Evolutionary conservation across 2,797 vertebrate genomes (phyloP).

Genomic region (Pogoniulus pusillus): DNA sequence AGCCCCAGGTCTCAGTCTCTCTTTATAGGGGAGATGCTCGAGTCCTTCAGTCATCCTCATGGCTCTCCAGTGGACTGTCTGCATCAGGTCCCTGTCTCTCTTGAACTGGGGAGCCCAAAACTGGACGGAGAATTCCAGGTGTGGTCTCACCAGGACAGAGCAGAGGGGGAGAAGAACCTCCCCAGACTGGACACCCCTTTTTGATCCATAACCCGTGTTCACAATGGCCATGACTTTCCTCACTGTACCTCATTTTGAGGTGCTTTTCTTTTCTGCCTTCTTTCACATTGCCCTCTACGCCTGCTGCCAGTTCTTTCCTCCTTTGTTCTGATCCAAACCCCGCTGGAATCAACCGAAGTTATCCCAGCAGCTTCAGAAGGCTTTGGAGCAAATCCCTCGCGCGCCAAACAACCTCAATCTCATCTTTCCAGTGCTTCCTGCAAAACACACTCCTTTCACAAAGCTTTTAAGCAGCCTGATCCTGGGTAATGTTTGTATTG

Average conservation of each 20-base stretch:
- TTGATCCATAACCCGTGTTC: neutral
- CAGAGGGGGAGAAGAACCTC: too few relatives aligned
- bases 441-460: slow-evolving; percentile 36
- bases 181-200: neutral
- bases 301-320: neutral
- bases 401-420: neutral
- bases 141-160: too few relatives aligned
- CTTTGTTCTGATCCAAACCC: slow-evolving; percentile 11
- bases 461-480: slow-evolving; percentile 33
- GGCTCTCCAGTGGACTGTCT: too few relatives aligned
- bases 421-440: slow-evolving; percentile 50
- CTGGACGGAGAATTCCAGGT: too few relatives aligned
- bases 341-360: neutral
- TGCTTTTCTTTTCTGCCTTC: neutral
- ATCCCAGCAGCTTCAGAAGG: slow-evolving; percentile 32
- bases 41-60: too few relatives aligned
- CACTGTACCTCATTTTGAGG: neutral
- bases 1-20: too few relatives aligned
- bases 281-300: neutral
- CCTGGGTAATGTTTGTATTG: neutral
- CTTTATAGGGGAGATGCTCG: too few relatives aligned
- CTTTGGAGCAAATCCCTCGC: slow-evolving; percentile 39
- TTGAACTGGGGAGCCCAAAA: too few relatives aligned
- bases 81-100: too few relatives aligned
- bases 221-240: neutral